phyloP scores from a whole-genome alignment of 2,888 invertebrate genomes.

The Cataglyphis altisquamis region DNA sequence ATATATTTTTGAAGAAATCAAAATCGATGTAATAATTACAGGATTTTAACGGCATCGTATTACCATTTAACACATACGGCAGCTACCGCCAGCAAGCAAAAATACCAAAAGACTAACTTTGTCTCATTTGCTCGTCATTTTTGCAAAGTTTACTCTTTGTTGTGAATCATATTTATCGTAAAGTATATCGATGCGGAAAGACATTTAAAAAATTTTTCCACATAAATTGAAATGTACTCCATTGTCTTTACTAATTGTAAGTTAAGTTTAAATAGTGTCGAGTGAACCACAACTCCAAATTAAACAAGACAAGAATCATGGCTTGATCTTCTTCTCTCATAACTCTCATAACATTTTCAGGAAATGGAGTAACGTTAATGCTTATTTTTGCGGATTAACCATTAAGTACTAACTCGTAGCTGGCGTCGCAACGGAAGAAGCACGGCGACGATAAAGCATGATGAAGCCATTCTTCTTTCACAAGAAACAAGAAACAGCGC shows the following conservation, averaged over 20 bases:
- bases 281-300: constrained; percentile 10
- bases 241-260: neutral
- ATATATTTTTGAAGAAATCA: constrained; percentile 57
- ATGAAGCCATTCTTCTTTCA: constrained; percentile 47
- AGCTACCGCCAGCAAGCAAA: constrained; percentile 58
- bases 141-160: constrained; percentile 27
- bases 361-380: constrained; percentile 44
- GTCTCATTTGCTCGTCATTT: constrained; percentile 26
- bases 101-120: constrained; percentile 56
- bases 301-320: constrained; percentile 31
- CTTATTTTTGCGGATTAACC: constrained; percentile 50
- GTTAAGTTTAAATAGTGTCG: constrained; percentile 5
- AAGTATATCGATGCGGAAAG: constrained; percentile 20
- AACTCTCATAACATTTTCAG: constrained; percentile 42
- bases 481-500: constrained; percentile 44
- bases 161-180: constrained; percentile 55
- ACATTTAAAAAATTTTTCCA: neutral
- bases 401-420: constrained; percentile 47
- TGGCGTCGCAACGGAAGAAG: constrained; percentile 37
- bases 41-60: constrained; percentile 68
- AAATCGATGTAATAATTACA: constrained; percentile 64
- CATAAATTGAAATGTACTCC: neutral
- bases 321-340: neutral
- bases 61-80: constrained; percentile 62
- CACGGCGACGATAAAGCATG: constrained; percentile 30